Evolutionary conservation across 1,140 invertebrate species (phyloP), one percentile per base, ranked within the genome.

Genomic region (Leguminivora glycinivorella): DNA sequence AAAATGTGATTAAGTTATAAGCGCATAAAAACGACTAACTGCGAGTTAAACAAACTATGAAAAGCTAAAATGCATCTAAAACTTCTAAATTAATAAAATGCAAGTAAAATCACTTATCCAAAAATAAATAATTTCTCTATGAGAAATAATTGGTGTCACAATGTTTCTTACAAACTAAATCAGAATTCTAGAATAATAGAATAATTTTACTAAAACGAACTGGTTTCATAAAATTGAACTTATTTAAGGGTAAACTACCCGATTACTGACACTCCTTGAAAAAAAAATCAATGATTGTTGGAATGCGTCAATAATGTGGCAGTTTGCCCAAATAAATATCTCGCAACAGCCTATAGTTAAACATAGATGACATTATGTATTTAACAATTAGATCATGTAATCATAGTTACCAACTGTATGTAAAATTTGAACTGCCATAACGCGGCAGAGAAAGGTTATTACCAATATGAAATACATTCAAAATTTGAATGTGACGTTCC

Each of bases 31-130:
- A 47, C n/a, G 40, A 56, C 19, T 58, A 26, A 58, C 12, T 58
- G 56, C 56, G 12, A 58, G 4, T 17, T 26, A 29, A 29, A 58
- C 26, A 19, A 63, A 34, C 17, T 31, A 26, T 31, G 3, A 17
- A 17, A 63, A 63, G 25, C 58, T 63, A 63, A 63, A 63, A 63
- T 31, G 58, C 29, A 63, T 63, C 58, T 63, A 63, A 63, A 63
- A 63, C 6, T 1, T 17, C 40, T 43, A 43, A 43, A 17, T 43
- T 43, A 63, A 63, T 63, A 63, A 63, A 63, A 63, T 63, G 58
- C 58, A 63, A 63, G 19, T 63, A 63, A 63, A 34, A 63, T 29
- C 25, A 29, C 58, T 17, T 63, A 63, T 63, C 58, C 58, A 63
- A 63, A 63, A 63, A 63, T 63, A 63, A 63, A 29, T 63, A 63